A percentile compares a stretch with the other conserved stretches of the same genome.
phyloP scores from a whole-genome alignment of 2,113 vertebrate species.

The Prunella fulvescens region DNA sequence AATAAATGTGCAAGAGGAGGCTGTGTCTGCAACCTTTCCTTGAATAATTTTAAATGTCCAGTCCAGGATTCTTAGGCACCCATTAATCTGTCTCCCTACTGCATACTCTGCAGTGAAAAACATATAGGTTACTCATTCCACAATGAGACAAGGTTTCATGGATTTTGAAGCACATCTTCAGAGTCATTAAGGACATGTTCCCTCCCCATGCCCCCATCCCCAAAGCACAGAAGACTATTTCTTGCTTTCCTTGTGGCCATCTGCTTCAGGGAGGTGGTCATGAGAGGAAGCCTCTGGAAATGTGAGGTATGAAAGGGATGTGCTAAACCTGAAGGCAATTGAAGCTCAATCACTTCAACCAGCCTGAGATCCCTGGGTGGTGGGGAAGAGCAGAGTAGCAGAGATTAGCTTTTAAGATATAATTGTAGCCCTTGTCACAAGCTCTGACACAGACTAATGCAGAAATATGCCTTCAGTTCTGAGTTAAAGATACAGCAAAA shows the following conservation, averaged over 20 bases:
- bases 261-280: neutral
- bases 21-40: neutral
- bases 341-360: neutral
- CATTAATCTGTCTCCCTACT: neutral
- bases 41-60: neutral
- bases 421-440: neutral
- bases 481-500: neutral
- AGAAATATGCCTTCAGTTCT: neutral
- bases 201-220: rapidly evolving
- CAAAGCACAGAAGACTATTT: neutral
- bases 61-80: neutral
- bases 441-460: neutral
- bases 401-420: neutral
- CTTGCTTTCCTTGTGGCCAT: neutral
- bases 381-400: neutral
- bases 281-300: neutral
- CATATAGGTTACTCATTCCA: neutral
- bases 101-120: neutral
- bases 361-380: neutral
- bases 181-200: neutral
- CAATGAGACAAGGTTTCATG: neutral
- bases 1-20: neutral
- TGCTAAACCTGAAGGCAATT: neutral
- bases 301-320: neutral
- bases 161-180: neutral